Evolutionary conservation across 2,797 vertebrate species (phyloP).

Genomic region (Enteromius fasciolatus): DNA sequence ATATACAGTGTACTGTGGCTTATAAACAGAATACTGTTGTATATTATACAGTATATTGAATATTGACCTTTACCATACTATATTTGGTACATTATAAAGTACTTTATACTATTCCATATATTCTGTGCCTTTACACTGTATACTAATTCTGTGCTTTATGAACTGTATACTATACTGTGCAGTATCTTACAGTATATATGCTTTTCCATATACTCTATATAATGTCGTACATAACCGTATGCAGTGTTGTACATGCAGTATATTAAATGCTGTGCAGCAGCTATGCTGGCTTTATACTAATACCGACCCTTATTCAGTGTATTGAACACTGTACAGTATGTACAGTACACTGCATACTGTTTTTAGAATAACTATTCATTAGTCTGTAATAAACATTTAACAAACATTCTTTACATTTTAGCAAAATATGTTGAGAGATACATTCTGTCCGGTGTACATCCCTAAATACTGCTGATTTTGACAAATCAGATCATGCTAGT

Average conservation of each 20-base stretch:
- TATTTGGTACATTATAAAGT: not conserved
- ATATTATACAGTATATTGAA: not conserved
- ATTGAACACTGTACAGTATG: not conserved
- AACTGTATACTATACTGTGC: not conserved
- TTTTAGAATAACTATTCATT: not conserved
- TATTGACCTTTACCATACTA: not conserved
- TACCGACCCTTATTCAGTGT: not conserved
- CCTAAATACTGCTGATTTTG: not conserved
- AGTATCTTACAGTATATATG: not conserved
- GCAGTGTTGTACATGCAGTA: not conserved
- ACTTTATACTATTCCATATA: not conserved
- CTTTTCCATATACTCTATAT: not conserved
- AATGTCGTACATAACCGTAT: not conserved
- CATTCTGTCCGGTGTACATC: not conserved
- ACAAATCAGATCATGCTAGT: not conserved
- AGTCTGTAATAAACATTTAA: slow-evolving; percentile 2
- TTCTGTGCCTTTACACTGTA: not conserved
- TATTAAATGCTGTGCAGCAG: not conserved
- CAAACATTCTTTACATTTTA: not conserved
- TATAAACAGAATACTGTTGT: not conserved
- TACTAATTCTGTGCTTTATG: not conserved
- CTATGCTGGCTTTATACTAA: not conserved
- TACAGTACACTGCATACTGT: not conserved
- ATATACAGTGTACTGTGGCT: not conserved
- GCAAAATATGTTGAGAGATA: not conserved